Evolutionary conservation across 2,113 vertebrate species (phyloP), one percentile per base, ranked within the genome.

Genomic region (Phodopus roborovskii): DNA sequence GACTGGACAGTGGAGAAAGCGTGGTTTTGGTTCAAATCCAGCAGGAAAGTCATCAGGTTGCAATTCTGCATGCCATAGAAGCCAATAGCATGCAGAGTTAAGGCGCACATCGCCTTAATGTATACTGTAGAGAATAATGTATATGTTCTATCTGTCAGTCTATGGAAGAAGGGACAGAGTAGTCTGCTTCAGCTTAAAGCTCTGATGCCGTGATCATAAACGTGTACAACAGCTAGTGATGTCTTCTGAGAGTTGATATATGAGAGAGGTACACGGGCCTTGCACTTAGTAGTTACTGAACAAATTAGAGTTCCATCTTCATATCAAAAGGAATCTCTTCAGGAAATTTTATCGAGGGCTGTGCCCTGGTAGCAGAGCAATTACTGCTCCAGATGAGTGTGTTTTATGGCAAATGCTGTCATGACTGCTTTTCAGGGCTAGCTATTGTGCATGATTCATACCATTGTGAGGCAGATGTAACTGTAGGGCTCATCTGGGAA

Each of bases 201-300:
- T 98, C 96, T 86, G 97, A 97, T 98, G 96, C 89, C 90, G 45
- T 96, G 97, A 88, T 95, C 68, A 95, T 98, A 98, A 98, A 98
- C 98, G 97, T 98, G 95, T 92, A 98, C 98, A 98, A 98, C 98
- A 98, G 95, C 94, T 98, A 97, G 98, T 98, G 97, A 97, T 98
- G 96, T 97, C 98, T 98, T 98, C 94, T 97, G 97, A 96, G 93
- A 98, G 97, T 96, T 26, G 78, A 97, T 97, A 98, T 96, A 97
- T 97, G 94, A 98, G 98, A 98, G 93, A 96, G 48, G 95, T 98
- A 98, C 66, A 98, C 95, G 96, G 97, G 97, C 97, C 89, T 98
- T 96, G 58, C 74, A 95, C 84, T 98, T 94, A 42, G 94, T 92
- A 98, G 96, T 93, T 97, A 94, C 96, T 95, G 68, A 96, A 94